Evolutionary conservation across 37 sponge, comb jelly and placozoan genomes (phyloP), one percentile per base, ranked within the genome.

Genomic region (Halichondria panicea): DNA sequence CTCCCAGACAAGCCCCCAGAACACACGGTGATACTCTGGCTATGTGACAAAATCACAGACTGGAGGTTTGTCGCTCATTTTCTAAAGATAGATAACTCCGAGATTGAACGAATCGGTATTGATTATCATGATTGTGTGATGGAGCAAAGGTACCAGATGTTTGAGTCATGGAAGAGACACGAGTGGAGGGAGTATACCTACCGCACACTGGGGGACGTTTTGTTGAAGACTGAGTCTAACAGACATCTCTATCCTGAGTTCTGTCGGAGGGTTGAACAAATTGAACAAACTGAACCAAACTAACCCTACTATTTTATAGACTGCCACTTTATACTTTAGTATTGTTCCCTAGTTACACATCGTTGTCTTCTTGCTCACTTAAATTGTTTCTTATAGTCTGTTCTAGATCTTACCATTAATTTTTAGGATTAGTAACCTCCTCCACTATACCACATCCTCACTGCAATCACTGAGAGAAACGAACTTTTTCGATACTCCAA

Each of bases 91-190:
- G 48, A 55, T 21, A 74, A 82, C 1, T 12, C 32, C 27, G 59
- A 65, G 25, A 52, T 88, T 28, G 68, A 54, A 1, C 55, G 48
- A 11, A 86, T 86, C 13, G n/a, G n/a, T n/a, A 38, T 74, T 1
- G 28, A 34, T 12, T n/a, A n/a, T n/a, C n/a, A n/a, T n/a, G n/a
- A n/a, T n/a, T n/a, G n/a, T n/a, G n/a, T n/a, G n/a, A n/a, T n/a
- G n/a, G 87, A 86, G 42, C 87, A 74, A 55, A 63, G 79, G 22
- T 72, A 66, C 42, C 86, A 85, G 40, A 78, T 85, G 86, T 63
- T 85, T 11, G 30, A 34, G 32, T 27, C 11, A 1, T 85, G 78
- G 73, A 21, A 66, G 41, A 24, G 38, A 21, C 53, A 43, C 4
- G 22, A 11, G 43, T 21, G 41, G 15, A 1, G 39, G 31, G n/a